phyloP scores from a whole-genome alignment of 2,888 invertebrate genomes.

The Buathra laborator region DNA sequence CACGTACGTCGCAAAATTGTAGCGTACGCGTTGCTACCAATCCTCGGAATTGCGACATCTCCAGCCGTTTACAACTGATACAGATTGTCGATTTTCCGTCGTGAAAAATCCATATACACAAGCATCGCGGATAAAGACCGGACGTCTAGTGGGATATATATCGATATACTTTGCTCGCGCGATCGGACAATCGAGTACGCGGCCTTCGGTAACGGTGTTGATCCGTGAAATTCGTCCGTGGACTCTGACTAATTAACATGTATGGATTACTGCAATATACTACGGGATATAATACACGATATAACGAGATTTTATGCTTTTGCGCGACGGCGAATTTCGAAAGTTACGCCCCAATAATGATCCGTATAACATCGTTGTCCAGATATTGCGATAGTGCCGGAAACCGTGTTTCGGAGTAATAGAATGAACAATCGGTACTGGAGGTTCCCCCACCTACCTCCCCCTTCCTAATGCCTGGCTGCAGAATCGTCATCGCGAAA shows the following conservation, averaged over 20 bases:
- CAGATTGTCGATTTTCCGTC: background rate
- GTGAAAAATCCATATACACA: no score
- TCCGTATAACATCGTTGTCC: background rate
- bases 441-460: background rate
- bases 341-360: background rate
- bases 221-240: slow-evolving; percentile 40
- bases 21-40: background rate
- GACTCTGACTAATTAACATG: slow-evolving; percentile 14
- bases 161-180: background rate
- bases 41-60: slow-evolving; percentile 11
- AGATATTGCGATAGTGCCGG: background rate
- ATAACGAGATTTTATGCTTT: background rate
- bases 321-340: background rate
- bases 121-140: no score
- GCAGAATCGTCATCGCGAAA: background rate
- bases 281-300: background rate
- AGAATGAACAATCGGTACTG: background rate
- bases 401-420: background rate
- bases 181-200: background rate
- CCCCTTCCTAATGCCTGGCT: background rate
- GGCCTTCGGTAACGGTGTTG: slow-evolving; percentile 14
- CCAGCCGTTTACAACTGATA: background rate
- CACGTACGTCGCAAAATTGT: slow-evolving; percentile 20
- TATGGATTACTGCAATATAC: slow-evolving; percentile 9
- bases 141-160: background rate